Conservation (phyloP, 2,113 vertebrate genomes). For the Entosphenus tridentatus region DNA sequence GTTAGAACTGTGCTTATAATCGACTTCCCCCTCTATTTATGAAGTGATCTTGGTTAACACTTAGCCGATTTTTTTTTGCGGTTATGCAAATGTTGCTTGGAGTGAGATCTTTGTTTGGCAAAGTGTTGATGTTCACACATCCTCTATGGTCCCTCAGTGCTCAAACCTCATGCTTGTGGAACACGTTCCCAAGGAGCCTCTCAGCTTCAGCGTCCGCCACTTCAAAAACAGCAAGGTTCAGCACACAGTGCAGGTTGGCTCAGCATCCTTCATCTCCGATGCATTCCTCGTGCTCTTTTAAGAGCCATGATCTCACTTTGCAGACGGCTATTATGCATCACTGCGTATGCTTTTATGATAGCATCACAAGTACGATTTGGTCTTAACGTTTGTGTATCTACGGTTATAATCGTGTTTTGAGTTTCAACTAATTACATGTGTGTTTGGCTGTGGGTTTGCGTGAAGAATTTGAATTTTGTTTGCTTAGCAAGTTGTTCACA, state of each 20-base stretch:
- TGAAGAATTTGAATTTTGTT: too few relatives aligned
- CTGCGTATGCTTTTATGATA: background rate
- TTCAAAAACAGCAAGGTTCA: constrained; percentile 80
- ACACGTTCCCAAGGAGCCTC: constrained; percentile 49
- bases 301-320: background rate
- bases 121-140: background rate
- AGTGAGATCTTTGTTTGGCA: too few relatives aligned
- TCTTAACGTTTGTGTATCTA: background rate
- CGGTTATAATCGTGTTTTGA: background rate
- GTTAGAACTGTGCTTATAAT: too few relatives aligned
- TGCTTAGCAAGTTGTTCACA: too few relatives aligned
- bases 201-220: constrained; percentile 73
- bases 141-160: constrained; percentile 28
- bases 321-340: background rate
- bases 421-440: constrained; percentile 9
- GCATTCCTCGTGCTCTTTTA: background rate
- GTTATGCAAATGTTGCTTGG: too few relatives aligned
- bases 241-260: constrained; percentile 58
- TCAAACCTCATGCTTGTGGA: constrained; percentile 80
- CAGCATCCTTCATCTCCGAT: fast-evolving
- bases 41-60: too few relatives aligned
- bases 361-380: background rate
- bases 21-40: too few relatives aligned
- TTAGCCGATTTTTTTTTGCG: too few relatives aligned
- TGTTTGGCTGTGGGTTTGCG: too few relatives aligned